Percentiles rank a stretch among this genome's conserved stretches.
These are phyloP conservation scores for Campylomormyrus tamandua DNA, from an alignment of 2,113 vertebrate genomes.

Conservation along the genomic window DNA sequence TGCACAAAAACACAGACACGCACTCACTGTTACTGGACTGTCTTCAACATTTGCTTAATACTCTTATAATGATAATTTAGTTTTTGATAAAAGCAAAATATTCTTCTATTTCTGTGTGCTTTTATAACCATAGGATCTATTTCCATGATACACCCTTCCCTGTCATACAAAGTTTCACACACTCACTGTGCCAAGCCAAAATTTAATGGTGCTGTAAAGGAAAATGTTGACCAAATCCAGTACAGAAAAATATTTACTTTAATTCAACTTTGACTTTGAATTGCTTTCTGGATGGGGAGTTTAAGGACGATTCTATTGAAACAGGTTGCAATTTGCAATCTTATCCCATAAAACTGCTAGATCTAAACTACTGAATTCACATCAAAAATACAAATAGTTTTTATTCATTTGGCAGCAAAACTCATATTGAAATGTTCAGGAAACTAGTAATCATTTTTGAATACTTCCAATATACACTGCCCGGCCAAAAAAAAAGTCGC, in stretches of 20 bases:
- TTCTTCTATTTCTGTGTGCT: neutral
- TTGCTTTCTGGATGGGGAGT: neutral
- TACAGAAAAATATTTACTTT: conserved; percentile 2
- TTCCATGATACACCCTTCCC: conserved; percentile 3
- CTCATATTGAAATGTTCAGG: neutral
- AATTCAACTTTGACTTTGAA: neutral
- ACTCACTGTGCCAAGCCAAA: neutral
- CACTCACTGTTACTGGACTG: neutral
- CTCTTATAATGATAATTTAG: neutral
- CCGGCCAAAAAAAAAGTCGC: too few species aligned
- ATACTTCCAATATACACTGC: neutral
- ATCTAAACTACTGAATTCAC: neutral
- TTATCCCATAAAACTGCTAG: neutral
- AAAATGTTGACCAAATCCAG: conserved; percentile 3
- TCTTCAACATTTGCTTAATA: neutral
- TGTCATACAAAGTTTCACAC: neutral
- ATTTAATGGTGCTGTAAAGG: neutral
- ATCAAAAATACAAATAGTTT: neutral
- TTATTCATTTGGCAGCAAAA: neutral
- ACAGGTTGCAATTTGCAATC: neutral
- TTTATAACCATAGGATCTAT: neutral
- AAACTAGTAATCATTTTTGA: neutral
- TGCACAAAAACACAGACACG: neutral
- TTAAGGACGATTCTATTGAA: neutral
- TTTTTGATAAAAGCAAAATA: neutral